Evolutionary conservation across 2,113 vertebrate species (phyloP).

Genomic region (Grammomys surdaster): DNA sequence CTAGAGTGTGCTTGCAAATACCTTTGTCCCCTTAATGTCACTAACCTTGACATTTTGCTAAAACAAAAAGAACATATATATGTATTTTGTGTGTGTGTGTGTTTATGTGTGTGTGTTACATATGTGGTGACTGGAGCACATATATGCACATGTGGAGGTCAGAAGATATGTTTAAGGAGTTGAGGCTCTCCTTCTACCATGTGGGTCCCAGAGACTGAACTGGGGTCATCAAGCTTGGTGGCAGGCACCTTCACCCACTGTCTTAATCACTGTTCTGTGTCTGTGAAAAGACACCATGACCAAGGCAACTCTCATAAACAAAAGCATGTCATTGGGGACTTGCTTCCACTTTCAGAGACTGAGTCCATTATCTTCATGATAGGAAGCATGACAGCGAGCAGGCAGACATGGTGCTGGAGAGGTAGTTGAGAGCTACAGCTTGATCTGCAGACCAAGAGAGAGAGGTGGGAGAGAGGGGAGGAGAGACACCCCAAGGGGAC

Average conservation of each 20-base stretch:
- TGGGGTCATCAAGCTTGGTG: neutral
- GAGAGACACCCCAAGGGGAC: neutral
- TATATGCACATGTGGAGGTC: neutral
- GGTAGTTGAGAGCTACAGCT: neutral
- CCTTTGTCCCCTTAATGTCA: neutral
- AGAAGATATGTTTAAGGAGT: neutral
- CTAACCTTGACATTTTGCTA: neutral
- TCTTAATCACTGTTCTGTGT: neutral
- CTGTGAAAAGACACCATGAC: neutral
- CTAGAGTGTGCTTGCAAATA: neutral
- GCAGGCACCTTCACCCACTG: neutral
- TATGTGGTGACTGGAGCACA: too few relatives aligned
- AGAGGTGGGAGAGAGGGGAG: neutral
- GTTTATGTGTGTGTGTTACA: neutral
- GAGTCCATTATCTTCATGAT: neutral
- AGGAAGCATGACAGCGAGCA: neutral
- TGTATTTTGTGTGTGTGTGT: neutral
- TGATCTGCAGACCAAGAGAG: neutral
- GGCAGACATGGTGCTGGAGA: neutral
- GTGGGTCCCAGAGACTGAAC: neutral
- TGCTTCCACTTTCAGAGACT: neutral
- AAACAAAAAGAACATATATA: neutral
- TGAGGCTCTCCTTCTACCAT: neutral
- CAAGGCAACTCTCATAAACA: neutral
- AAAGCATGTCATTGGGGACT: neutral